phyloP scores from a whole-genome alignment of 2,113 vertebrate genomes.

The Archilochus colubris region DNA sequence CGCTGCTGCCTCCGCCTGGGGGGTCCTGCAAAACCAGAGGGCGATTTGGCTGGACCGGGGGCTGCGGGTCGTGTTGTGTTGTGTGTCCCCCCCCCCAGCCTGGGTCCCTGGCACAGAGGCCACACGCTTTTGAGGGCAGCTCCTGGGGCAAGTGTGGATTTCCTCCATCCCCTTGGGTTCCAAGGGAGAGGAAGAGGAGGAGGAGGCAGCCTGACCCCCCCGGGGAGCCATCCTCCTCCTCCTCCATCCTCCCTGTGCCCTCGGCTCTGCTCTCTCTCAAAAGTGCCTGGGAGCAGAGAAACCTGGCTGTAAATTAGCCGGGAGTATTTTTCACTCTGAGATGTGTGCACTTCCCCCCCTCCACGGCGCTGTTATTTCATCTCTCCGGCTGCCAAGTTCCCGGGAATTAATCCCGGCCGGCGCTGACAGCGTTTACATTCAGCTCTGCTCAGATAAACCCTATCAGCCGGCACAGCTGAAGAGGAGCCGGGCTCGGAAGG shows the following conservation, averaged over 20 bases:
- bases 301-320: neutral
- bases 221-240: neutral
- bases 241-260: neutral
- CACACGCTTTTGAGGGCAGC: accelerated
- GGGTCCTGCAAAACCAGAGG: neutral
- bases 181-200: neutral
- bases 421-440: slow-evolving; percentile 71
- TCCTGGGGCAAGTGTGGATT: neutral
- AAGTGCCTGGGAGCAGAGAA: neutral
- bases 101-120: neutral
- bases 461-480: slow-evolving; percentile 41
- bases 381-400: slow-evolving; percentile 32
- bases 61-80: accelerated
- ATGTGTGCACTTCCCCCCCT: neutral
- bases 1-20: neutral
- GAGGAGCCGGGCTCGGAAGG: slow-evolving; percentile 53
- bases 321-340: slow-evolving; percentile 35
- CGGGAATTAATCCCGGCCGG: slow-evolving; percentile 56
- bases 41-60: neutral
- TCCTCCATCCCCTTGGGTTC: neutral
- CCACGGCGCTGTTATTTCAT: slow-evolving; percentile 8
- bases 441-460: slow-evolving; percentile 57
- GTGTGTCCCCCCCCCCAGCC: too few species aligned
- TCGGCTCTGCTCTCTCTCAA: neutral
- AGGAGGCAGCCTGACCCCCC: neutral